Evolutionary conservation across 2,797 vertebrate species (phyloP), one percentile per base, ranked within the genome.

Genomic region (Allobates femoralis): DNA sequence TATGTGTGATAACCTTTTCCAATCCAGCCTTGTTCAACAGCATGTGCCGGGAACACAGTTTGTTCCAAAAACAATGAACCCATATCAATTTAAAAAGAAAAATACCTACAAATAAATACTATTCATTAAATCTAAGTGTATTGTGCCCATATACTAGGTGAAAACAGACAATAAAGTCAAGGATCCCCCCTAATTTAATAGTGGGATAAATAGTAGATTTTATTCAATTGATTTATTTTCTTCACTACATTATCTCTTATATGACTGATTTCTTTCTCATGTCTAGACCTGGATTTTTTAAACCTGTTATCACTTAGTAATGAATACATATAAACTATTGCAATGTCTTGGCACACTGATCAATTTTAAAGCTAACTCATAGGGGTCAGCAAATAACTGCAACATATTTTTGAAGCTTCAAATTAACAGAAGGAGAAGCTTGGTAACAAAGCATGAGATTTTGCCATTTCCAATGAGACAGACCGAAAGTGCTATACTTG

Each of bases 1-100:
- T 74, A 84, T 60, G 41, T 87, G 34, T 79, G 64, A 79, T 87
- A 83, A 66, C 75, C 81, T 55, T 82, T 46, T 83, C 34, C 41
- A 56, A 41, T 76, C 50, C 46, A 15, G 41, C 30, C 46, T 41
- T 79, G 51, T 79, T 78, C 30, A 60, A 58, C 12, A 79, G 32
- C 14, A 14, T 37, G 41, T 37, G 76, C 53, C 15, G 1, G 53
- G 76, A 37, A 79, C 55, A 60, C 19, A 78, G 1, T 53, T 14
- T 56, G 51, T 23, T 32, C 28, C 19, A 30, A 74, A 32, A 21
- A 56, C 41, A 74, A 50, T 74, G 19, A 74, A 12, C 23, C n/a
- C 21, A 5, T 0, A 41, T n/a, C 3, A 71, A 19, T 41, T 46
- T 46, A 46, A 46, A 10, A 46, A 11, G 12, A 34, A 21, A 37